Base-by-base conservation (phyloP, 2,113 vertebrate genomes). In the Scomber scombrus region DNA sequence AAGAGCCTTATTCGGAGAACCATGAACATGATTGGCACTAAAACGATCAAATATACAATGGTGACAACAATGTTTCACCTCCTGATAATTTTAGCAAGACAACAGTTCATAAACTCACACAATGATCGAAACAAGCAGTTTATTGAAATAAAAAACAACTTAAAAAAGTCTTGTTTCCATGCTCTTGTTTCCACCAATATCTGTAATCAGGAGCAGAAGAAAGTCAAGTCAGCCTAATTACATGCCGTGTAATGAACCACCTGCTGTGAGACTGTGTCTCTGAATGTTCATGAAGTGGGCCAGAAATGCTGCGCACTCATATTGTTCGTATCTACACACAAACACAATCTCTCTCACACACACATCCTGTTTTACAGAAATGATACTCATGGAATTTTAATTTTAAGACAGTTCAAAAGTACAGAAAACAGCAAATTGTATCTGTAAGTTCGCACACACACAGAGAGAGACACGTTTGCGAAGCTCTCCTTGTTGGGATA, bases 161-260 rank as follows among this genome's bases (percentile, higher is more conserved):
- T 14, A 16, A 15, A 62, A 76, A 75, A 78, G 26, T 65, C 8
- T 45, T 86, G 81, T 85, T 87, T 82, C 29, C 84, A 82, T 69
- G 85, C 88, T 84, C n/a, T n/a, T n/a, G n/a, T n/a, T n/a, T n/a
- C 51, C 52, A 75, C 68, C 85, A 91, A 84, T 90, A 84, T 88
- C 63, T 88, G 85, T 88, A 91, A 92, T 91, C 82, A 80, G 79
- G 45, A 84, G 78, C 85, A 87, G 79, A 70, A 81, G 84, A 89
- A 86, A 88, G 85, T 89, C 77, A 86, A 88, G 82, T 90, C 86
- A 85, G 75, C 72, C 88, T 90, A 89, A 92, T 92, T 90, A 92
- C 84, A 78, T 72, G 69, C 80, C 68, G 73, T 84, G 87, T 91
- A 91, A 92, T 89, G 87, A 92, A 86, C 82, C 87, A 86, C 87